A percentile compares a stretch with the other conserved stretches of the same genome.
These are phyloP conservation scores for Pithecia hirsuta DNA, from an alignment of 2,797 vertebrate species.

Conservation along the genomic window DNA sequence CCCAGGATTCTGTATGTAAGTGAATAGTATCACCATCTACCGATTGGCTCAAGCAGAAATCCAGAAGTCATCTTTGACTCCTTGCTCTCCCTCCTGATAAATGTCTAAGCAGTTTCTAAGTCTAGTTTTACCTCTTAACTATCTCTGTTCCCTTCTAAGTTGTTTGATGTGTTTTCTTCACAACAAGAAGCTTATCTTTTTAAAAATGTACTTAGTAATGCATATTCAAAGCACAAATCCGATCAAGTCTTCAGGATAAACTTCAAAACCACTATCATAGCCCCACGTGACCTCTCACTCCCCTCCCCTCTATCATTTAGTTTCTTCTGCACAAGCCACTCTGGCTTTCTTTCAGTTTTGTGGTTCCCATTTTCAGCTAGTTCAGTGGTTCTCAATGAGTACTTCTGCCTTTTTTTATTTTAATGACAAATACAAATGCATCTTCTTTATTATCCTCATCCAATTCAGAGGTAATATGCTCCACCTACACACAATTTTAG, in stretches of 20 bases:
- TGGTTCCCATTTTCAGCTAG: not conserved
- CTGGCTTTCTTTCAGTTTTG: not conserved
- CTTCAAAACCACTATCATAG: not conserved
- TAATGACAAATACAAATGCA: not conserved
- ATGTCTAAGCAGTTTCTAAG: not conserved
- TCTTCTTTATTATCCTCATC: not conserved
- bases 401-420: not conserved
- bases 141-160: not conserved
- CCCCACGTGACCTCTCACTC: not conserved
- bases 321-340: not conserved
- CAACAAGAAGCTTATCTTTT: not conserved
- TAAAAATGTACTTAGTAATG: not conserved
- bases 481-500: not conserved
- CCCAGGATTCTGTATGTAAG: not conserved
- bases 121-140: not conserved
- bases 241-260: not conserved
- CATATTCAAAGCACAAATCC: not conserved
- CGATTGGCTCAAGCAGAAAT: not conserved
- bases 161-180: not conserved
- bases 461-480: not conserved
- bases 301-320: not conserved
- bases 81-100: not conserved
- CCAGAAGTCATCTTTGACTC: not conserved
- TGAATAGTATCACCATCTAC: not conserved
- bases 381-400: not conserved